Conservation (phyloP, 1,140 invertebrate genomes). For the Drosophila saltans region DNA sequence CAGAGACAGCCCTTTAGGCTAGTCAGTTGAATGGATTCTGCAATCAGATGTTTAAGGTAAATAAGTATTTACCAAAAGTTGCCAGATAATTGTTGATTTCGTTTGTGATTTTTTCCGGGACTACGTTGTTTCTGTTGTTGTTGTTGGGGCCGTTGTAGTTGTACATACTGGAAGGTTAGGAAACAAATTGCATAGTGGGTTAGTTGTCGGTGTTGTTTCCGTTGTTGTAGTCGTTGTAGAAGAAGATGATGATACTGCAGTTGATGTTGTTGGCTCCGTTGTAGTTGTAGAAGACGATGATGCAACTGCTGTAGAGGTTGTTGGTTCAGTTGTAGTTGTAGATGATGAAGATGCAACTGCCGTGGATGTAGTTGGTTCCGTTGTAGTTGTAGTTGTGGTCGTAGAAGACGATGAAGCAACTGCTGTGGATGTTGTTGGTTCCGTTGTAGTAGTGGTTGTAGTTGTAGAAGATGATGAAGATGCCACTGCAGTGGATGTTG, state of each 20-base stretch:
- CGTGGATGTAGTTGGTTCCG: neutral
- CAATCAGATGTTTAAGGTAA: no score
- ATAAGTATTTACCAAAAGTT: no score
- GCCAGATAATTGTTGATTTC: no score
- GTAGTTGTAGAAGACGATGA: neutral
- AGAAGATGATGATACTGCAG: neutral
- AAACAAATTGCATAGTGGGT: neutral
- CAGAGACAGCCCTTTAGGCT: no score
- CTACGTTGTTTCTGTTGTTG: neutral
- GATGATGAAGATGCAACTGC: neutral
- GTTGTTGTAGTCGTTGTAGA: neutral
- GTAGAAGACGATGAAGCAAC: neutral
- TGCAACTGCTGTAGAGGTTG: neutral
- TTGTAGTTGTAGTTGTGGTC: neutral
- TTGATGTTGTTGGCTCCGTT: neutral
- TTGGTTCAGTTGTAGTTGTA: neutral
- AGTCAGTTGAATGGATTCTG: no score
- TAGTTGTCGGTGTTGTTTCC: neutral
- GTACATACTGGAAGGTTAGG: neutral
- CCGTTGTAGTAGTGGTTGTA: neutral
- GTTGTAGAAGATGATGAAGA: neutral
- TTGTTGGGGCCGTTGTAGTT: neutral
- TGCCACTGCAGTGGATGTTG: neutral
- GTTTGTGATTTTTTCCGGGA: neutral
- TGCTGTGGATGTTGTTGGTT: neutral